Base-by-base conservation (phyloP, 2,113 vertebrate species). In the Falco punctatus region DNA sequence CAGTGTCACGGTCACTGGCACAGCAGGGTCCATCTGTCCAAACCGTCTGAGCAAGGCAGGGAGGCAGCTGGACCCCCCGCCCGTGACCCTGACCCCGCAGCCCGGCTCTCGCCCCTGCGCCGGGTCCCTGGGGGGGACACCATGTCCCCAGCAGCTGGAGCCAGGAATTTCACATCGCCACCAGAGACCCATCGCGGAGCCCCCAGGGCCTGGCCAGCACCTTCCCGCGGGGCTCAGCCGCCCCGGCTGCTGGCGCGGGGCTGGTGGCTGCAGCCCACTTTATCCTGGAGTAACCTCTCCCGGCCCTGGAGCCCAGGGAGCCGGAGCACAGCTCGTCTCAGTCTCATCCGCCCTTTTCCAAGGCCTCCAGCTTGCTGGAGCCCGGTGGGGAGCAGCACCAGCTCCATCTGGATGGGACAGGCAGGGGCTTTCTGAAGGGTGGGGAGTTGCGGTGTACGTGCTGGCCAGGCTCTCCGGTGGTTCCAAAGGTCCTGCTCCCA, bases 321-420 rank as follows among this genome's bases (percentile, higher is more conserved):
- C 7, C 2, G 85, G 86, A 95, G 70, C 35, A 4, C 71, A 27
- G 51, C 81, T 85, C 66, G 2, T 54, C 74, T 80, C 12, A 32
- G 2, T 54, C 74, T 80, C 12, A 32, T 15, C 85, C 55, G 0
- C 91, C 78, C 92, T 94, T 38, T 92, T 66, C 59, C 94, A 66
- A 94, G 86, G 90, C 86, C 88, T 73, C 95, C 13, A 1, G 64
- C 58, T 70, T 3, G 2, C 38, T 52, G 84, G 83, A 86, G 72
- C 86, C 71, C 22, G 6, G 70, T 51, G 78, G 78, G 92, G 90
- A 95, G 94, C 67, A 79, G 91, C 85, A 88, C 92, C 81, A 74
- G 96, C 93, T 81, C 94, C 94, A 90, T 94, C 95, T 88, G 87
- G 74, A 82, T 14, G 57, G 82, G 86, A 90, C 59, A 73, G 57